Conservation (phyloP, 2,888 invertebrate genomes). For the Miltochrista miniata region DNA sequence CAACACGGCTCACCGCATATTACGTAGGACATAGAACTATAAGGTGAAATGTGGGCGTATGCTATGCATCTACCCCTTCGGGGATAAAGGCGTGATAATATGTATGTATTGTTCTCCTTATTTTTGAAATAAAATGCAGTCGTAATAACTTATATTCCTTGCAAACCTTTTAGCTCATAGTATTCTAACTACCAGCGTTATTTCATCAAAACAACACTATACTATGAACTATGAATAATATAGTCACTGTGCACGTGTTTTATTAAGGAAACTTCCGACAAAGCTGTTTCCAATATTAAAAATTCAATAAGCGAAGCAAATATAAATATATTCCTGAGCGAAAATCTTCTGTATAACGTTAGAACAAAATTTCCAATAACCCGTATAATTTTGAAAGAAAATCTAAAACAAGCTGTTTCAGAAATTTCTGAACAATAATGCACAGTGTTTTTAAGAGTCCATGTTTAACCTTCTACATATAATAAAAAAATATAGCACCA, state of each 20-base stretch:
- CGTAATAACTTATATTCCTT: background rate
- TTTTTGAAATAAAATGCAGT: background rate
- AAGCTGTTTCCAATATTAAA: constrained; percentile 18
- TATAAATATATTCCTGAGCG: constrained; percentile 17
- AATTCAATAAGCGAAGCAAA: constrained; percentile 19
- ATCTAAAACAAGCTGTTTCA: background rate
- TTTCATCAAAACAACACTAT: background rate
- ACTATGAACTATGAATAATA: background rate
- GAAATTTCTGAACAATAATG: no score
- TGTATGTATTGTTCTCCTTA: no score
- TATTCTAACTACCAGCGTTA: no score
- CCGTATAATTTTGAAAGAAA: background rate
- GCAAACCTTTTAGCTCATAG: background rate
- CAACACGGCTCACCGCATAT: no score
- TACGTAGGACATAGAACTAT: no score
- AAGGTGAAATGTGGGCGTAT: no score
- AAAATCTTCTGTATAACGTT: constrained; percentile 24
- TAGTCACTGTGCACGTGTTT: background rate
- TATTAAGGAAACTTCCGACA: constrained; percentile 10
- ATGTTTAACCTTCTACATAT: no score
- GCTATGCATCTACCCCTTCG: no score
- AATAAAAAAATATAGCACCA: no score
- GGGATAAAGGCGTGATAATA: no score
- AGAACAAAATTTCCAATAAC: background rate
- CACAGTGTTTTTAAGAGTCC: no score